Base-by-base conservation (phyloP, 2,113 vertebrate genomes). In the Aspidoscelis tigris region DNA sequence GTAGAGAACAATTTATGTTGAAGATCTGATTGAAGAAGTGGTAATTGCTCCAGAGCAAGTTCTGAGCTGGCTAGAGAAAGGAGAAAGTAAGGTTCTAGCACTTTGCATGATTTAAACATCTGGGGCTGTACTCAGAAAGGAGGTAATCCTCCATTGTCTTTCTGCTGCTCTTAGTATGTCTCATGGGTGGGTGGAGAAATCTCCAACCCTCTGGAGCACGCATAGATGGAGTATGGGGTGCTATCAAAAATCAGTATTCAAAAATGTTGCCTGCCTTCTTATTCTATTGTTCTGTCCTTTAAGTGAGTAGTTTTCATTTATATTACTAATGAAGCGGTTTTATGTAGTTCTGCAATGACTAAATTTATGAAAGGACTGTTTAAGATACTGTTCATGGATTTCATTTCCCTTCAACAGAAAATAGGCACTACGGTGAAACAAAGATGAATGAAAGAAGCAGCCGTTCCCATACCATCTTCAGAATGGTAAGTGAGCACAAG, bases 381-480 rank as follows among this genome's bases (percentile, higher is more conserved):
- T 61, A 18, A 61, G 58, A 61, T 18, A 16, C 2, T 61, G 14
- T 50, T 22, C 65, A 7, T 47, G 6, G 10, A 22, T 39, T 53
- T 41, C 21, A 10, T 69, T 80, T 4, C 0, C 78, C 89, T 90
- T 89, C 70, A 24, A 33, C 88, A 99, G 98, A 97, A 92, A 99
- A 97, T 89, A 96, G 98, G 0, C 98, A 98, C 86, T 99, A 99
- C 70, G 98, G 97, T 70, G 97, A 97, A 93, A 99, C 98, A 0
- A 99, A 99, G 92, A 98, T 99, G 98, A 99, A 99, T 83, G 94
- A 99, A 83, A 96, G 97, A 71, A 99, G 99, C 94, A 99, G 98
- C 84, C 97, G 98, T 50, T 99, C 99, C 0, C 99, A 99, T 92
- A 97, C 98, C 0, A 99, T 99, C 88, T 99, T 99, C 91, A 96